Conservation (phyloP, 1,140 invertebrate genomes). For the Diorhabda elongata region DNA sequence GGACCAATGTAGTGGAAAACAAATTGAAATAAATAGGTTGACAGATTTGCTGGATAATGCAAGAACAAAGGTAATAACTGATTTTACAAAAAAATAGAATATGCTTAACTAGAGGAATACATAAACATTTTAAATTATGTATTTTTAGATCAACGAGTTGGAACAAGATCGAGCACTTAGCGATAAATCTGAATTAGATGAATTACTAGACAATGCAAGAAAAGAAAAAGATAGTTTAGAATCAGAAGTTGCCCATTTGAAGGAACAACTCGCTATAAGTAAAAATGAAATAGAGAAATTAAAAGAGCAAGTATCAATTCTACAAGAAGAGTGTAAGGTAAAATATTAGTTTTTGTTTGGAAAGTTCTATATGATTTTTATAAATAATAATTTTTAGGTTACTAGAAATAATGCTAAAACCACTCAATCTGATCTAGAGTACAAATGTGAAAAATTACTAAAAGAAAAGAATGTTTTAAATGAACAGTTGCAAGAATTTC, state of each 20-base stretch:
- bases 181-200: constrained; percentile 64
- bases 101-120: too few species aligned
- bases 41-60: constrained; percentile 77
- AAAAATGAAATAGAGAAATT: constrained; percentile 72
- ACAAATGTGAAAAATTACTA: constrained; percentile 66
- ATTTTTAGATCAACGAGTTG: constrained; percentile 54
- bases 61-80: constrained; percentile 56
- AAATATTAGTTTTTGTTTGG: background rate
- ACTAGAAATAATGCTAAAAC: constrained; percentile 78
- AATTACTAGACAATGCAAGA: constrained; percentile 65
- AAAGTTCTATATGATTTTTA: background rate
- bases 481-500: constrained; percentile 66
- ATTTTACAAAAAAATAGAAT: too few species aligned
- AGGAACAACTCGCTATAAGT: constrained; percentile 71
- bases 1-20: constrained; percentile 59
- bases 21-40: constrained; percentile 73
- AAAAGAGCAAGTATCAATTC: constrained; percentile 64
- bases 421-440: constrained; percentile 74
- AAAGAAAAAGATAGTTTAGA: constrained; percentile 67
- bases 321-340: constrained; percentile 78
- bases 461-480: constrained; percentile 67
- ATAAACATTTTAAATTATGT: background rate
- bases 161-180: constrained; percentile 57
- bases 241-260: constrained; percentile 65
- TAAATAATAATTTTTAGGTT: constrained; percentile 46